Evolutionary conservation across 2,113 vertebrate genomes (phyloP), one percentile per base, ranked within the genome.

Genomic region (Trematomus loennbergii): DNA sequence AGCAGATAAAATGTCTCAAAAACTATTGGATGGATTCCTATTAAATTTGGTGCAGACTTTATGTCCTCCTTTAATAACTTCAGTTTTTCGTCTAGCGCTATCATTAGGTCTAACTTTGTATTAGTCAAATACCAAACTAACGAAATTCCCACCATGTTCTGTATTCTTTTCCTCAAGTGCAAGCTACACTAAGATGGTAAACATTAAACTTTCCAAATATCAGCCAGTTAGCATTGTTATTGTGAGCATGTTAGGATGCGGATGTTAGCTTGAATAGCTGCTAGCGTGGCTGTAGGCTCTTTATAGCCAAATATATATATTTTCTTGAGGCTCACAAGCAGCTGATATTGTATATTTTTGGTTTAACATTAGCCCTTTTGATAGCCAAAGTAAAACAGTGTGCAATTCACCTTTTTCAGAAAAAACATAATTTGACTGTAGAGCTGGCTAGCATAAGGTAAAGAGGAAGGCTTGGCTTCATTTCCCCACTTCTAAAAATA

Each of bases 401-500:
- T 13, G 29, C 25, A 10, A 12, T 5, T 29, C 46, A 65, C 36
- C 9, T 33, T 46, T 62, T 1, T n/a, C 50, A n/a, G 17, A 15
- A n/a, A 29, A 71, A 22, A 58, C 43, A 62, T 29, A 5, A 22
- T 12, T 64, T 16, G 2, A 22, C 16, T 52, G 50, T 40, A 49
- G n/a, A 58, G 58, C 15, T 17, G 16, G 15, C 68, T 25, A 4
- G 59, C 20, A 59, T 45, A 11, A 16, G 22, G 49, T 49, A 25
- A 46, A 45, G 36, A 49, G 29, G 29, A 29, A 29, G 50, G 59
- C 5, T 5, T 62, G 25, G 20, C 25, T 16, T 18, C 29, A 59
- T 22, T 33, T 40, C 29, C 22, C 12, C 20, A 61, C 48, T 18
- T 72, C 43, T 46, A 70, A 64, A 84, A 75, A 79, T 71, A 74